A percentile compares a stretch with the other conserved stretches of the same genome.
These are phyloP conservation scores for Calyptomena viridis DNA, from an alignment of 2,113 vertebrate genomes.

Conservation along the genomic window DNA sequence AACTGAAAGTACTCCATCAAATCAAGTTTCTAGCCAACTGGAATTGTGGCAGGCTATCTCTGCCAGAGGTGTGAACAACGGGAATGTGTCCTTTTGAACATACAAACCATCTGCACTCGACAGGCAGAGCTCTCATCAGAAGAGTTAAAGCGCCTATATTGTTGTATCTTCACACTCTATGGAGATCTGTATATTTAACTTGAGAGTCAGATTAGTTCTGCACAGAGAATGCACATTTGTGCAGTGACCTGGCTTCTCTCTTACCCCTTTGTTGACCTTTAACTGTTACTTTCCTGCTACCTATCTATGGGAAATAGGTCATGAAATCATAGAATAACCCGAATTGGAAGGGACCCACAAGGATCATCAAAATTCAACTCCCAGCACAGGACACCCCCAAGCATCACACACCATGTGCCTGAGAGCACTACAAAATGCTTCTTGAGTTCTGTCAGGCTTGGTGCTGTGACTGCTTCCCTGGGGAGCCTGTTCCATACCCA, in stretches of 20 bases:
- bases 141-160: background rate
- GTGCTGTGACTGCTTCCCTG: background rate
- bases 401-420: background rate
- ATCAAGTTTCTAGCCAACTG: constrained; percentile 34
- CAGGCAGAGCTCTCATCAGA: constrained; percentile 35
- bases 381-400: too few species aligned
- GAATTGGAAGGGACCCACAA: background rate
- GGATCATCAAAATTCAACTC: background rate
- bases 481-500: background rate
- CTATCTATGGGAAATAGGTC: background rate
- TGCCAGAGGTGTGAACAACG: constrained; percentile 68
- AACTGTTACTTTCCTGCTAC: background rate
- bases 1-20: constrained; percentile 14
- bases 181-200: background rate
- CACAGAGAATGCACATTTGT: background rate
- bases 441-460: background rate
- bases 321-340: background rate
- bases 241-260: background rate
- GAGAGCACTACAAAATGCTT: fast-evolving
- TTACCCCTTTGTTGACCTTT: background rate
- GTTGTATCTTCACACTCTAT: constrained; percentile 5
- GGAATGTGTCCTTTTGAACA: constrained; percentile 59
- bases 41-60: constrained; percentile 56
- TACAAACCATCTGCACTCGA: constrained; percentile 69
- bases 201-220: background rate